Base-by-base conservation (phyloP, 1,140 invertebrate species). In the Drosophila sp. region DNA sequence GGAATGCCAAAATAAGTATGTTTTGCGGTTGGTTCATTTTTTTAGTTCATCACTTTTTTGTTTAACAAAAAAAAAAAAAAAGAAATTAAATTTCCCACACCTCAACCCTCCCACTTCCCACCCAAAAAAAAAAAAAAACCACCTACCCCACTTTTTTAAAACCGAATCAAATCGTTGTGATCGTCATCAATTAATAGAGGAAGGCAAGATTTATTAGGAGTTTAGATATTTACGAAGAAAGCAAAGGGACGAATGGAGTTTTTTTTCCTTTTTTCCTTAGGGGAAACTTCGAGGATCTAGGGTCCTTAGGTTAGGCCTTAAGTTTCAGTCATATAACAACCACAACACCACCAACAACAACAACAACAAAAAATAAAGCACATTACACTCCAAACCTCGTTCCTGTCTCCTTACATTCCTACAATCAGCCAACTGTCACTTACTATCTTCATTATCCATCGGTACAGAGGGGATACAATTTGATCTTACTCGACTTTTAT, bases 271-370 rank as follows among this genome's bases (percentile, higher is more conserved):
- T 38, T 11, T 11, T 38, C 10, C 10, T 3, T 38, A 38, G 2
- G 10, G 7, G 17, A 17, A 17, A 17, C 17, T 17, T 17, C 0
- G 0, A 17, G 17, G 17, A 17, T 17, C 17, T 17, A 38, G 2
- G 10, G 7, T 38, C 3, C 10, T 38, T 38, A 38, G 35, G 8
- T 38, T 41, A 72, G 55, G 62, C 71, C 72, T 70, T 76, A 61
- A 82, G 80, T 83, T 83, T 66, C 58, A 81, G 66, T 56, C 75
- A 74, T 76, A 79, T 66, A 79, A 71, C 83, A 7, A 72, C 79
- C 47, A 79, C 74, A 75, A 67, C 77, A 68, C 66, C 60, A 77
- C 67, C 67, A 58, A 62, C 23, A 68, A 60, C 44, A 60, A 57
- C 32, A 55, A 60, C 50, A 68, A 76, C 32, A 54, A 30, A 40